These are phyloP conservation scores for Odontocolon sp. DNA, from an alignment of 2,888 invertebrate genomes.

Conservation along the genomic window DNA sequence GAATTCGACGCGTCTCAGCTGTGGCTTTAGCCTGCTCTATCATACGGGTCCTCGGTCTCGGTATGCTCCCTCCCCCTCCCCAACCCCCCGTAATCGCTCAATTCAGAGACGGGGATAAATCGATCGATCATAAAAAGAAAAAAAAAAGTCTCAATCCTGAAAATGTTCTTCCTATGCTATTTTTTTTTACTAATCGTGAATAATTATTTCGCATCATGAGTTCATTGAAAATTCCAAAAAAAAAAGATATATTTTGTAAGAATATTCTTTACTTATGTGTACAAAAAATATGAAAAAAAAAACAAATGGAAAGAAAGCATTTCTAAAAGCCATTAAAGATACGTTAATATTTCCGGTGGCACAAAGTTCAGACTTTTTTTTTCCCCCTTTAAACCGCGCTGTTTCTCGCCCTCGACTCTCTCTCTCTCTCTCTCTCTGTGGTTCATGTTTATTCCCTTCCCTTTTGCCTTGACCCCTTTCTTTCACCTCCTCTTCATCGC, in stretches of 20 bases:
- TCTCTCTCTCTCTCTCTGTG: conserved; percentile 17
- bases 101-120: not conserved
- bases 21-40: conserved; percentile 65
- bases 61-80: conserved; percentile 23
- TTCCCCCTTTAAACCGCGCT: not conserved
- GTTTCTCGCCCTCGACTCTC: conserved; percentile 9
- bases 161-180: no score
- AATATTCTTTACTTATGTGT: no score
- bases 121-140: conserved; percentile 5
- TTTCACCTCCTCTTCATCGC: conserved; percentile 23
- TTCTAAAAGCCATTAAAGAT: conserved; percentile 10
- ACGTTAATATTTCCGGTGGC: conserved; percentile 14
- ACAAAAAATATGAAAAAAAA: no score
- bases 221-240: no score
- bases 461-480: conserved; percentile 56
- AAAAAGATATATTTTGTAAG: no score
- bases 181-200: no score
- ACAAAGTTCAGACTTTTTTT: no score
- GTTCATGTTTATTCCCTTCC: conserved; percentile 41
- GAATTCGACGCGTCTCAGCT: conserved; percentile 77
- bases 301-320: not conserved
- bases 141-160: no score
- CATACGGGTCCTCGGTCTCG: conserved; percentile 26
- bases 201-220: no score
- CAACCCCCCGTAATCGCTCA: no score